Evolutionary conservation across 2,888 invertebrate genomes (phyloP).

Genomic region (Dioctria linearis): DNA sequence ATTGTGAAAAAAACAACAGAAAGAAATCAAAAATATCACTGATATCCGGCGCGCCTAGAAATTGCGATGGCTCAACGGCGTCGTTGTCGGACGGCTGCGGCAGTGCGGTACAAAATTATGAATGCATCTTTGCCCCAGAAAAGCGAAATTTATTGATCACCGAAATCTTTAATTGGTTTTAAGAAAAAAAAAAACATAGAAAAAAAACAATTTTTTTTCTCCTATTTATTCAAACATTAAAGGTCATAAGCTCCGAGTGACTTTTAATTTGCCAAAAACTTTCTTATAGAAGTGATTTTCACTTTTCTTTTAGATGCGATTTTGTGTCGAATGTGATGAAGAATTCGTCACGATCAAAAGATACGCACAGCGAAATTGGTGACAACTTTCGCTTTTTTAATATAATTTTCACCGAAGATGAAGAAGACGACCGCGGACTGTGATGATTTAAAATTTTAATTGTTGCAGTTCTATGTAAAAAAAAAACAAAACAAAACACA

Average conservation of each 20-base stretch:
- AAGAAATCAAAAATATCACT: background rate
- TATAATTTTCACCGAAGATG: background rate
- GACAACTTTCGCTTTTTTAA: conserved; percentile 7
- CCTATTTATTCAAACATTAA: background rate
- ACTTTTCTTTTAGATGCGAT: background rate
- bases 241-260: background rate
- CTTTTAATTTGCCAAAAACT: conserved; percentile 7
- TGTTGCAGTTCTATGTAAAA: background rate
- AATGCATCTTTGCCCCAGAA: background rate
- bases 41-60: background rate
- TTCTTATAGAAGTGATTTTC: background rate
- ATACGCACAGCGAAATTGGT: background rate
- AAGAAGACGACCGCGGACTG: no score
- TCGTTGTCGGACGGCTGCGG: no score
- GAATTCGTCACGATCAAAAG: no score
- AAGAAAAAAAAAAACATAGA: no score
- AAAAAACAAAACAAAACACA: no score
- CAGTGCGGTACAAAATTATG: background rate
- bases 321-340: no score
- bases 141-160: background rate
- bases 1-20: background rate
- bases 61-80: no score
- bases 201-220: background rate
- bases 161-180: background rate
- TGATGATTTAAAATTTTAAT: background rate